Percentiles rank a stretch among this genome's conserved stretches.
These are phyloP conservation scores for Porites evermanni DNA, from an alignment of 92 coral and sea anemone species.

Conservation along the genomic window DNA sequence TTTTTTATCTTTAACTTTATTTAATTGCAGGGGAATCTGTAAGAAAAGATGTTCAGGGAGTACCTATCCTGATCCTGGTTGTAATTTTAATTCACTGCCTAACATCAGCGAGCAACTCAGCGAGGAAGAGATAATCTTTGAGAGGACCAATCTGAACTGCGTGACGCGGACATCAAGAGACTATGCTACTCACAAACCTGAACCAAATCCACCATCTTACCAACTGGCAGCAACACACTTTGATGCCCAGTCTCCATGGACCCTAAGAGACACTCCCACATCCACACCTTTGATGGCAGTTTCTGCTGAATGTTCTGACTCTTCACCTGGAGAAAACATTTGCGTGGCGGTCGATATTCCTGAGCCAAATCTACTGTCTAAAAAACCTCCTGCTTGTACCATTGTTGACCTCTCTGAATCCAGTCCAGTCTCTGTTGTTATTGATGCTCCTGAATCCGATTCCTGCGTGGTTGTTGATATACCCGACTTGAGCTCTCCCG, in stretches of 20 bases:
- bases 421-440: too few species aligned
- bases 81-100: background rate
- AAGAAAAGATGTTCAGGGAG: background rate
- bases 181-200: background rate
- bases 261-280: background rate
- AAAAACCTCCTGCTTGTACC: background rate
- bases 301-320: background rate
- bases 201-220: background rate
- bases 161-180: background rate
- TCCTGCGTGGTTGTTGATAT: background rate
- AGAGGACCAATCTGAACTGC: background rate
- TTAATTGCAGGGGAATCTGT: background rate
- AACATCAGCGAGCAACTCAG: background rate
- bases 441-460: background rate
- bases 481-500: background rate
- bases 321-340: too few species aligned
- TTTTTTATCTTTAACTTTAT: too few species aligned
- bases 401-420: too few species aligned
- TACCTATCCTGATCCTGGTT: background rate
- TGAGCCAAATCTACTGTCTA: too few species aligned
- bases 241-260: background rate
- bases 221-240: background rate
- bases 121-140: background rate
- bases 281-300: conserved; percentile 20
- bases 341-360: too few species aligned